Percentiles rank a stretch among this genome's conserved stretches.
Evolutionary conservation across 2,888 invertebrate genomes (phyloP).

Genomic region (Leptinotarsa peninsularis): DNA sequence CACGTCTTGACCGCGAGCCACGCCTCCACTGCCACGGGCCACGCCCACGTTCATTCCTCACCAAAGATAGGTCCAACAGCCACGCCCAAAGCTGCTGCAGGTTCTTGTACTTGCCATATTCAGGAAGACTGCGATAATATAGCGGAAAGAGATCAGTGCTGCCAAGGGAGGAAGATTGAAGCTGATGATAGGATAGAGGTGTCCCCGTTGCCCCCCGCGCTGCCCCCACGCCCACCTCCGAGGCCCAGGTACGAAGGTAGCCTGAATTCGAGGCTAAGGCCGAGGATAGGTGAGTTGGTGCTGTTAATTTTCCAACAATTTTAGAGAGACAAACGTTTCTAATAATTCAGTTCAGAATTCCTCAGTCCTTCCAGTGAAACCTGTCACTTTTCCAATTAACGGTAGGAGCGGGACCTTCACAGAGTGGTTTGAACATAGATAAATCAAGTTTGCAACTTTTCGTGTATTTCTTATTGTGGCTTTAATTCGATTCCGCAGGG

Average conservation of each 20-base stretch:
- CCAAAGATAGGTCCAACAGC: constrained; percentile 51
- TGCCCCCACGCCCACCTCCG: constrained; percentile 67
- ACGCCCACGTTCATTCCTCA: constrained; percentile 53
- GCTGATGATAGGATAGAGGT: constrained; percentile 66
- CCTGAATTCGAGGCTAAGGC: constrained; percentile 58
- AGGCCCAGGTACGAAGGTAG: constrained; percentile 63
- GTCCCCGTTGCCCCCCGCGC: constrained; percentile 65
- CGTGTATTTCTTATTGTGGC: constrained; percentile 10
- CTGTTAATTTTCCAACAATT: no score
- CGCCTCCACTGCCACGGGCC: constrained; percentile 54
- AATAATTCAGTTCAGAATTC: no score
- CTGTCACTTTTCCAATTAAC: no score
- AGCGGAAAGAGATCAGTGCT: constrained; percentile 50
- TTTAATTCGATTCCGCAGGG: no score
- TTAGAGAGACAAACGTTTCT: no score
- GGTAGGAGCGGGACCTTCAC: no score
- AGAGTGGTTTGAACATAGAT: no score
- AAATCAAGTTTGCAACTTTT: no score
- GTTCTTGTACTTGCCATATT: constrained; percentile 62
- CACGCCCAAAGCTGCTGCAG: constrained; percentile 50
- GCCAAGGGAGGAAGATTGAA: constrained; percentile 59
- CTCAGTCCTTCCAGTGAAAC: no score
- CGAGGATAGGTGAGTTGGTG: constrained; percentile 48
- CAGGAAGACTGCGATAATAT: constrained; percentile 57
- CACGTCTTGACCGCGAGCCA: constrained; percentile 52